These are phyloP conservation scores for Lucilia cuprina DNA, from an alignment of 1,140 invertebrate genomes.

Conservation along the genomic window DNA sequence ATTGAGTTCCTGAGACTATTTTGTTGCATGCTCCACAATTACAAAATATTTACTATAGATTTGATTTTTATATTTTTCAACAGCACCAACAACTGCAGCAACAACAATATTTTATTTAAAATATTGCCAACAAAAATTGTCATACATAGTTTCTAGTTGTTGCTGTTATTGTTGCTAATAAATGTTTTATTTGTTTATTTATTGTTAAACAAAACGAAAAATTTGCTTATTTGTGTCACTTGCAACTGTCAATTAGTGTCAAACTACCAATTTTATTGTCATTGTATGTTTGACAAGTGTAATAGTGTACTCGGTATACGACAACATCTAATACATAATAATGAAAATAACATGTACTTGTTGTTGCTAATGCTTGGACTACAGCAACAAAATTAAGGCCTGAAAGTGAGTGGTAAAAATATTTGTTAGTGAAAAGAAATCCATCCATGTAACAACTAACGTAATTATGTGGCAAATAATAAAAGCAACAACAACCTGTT, in stretches of 20 bases:
- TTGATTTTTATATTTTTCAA: background rate
- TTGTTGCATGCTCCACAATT: conserved; percentile 14
- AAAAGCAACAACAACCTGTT: background rate
- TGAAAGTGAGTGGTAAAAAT: conserved; percentile 10
- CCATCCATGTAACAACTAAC: too few species aligned
- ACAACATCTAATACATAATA: background rate
- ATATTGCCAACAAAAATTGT: too few species aligned
- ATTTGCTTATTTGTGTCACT: conserved; percentile 42
- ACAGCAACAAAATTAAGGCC: background rate
- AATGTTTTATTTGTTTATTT: conserved; percentile 32
- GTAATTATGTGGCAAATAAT: conserved; percentile 6
- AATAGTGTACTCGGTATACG: conserved; percentile 3
- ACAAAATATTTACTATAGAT: conserved; percentile 19
- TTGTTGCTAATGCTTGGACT: background rate
- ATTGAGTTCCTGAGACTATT: too few species aligned
- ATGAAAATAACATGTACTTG: background rate
- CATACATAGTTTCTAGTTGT: background rate
- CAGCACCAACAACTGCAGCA: background rate
- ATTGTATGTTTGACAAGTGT: conserved; percentile 37
- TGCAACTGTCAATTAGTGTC: conserved; percentile 42
- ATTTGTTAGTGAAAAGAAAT: background rate
- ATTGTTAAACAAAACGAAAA: conserved; percentile 19
- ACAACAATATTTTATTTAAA: too few species aligned
- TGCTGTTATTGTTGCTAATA: background rate
- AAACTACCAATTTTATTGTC: conserved; percentile 42